Evolutionary conservation across 2,888 invertebrate species (phyloP).

Genomic region (Biston betularia): DNA sequence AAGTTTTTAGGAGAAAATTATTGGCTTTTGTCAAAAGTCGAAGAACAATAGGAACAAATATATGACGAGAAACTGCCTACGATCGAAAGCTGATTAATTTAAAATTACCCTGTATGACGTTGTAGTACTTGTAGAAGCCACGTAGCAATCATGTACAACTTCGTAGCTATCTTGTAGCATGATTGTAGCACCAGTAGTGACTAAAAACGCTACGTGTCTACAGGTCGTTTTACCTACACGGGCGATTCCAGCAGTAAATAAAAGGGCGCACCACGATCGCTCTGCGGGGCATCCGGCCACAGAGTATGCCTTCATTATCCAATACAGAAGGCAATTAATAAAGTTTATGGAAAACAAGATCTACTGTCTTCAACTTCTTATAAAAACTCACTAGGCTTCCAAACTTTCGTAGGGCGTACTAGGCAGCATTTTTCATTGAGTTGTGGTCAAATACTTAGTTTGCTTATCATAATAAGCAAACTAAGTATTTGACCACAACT

Average conservation of each 20-base stretch:
- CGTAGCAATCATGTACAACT: neutral
- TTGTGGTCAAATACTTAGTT: no score
- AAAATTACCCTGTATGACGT: neutral
- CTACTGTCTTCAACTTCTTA: no score
- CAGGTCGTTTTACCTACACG: slow-evolving; percentile 45
- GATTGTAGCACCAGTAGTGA: slow-evolving; percentile 32
- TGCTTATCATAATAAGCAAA: no score
- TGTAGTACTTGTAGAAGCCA: neutral
- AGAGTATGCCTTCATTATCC: slow-evolving; percentile 32
- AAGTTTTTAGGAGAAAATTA: no score
- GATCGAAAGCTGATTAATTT: neutral
- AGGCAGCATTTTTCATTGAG: no score
- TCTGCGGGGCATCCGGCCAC: slow-evolving; percentile 41
- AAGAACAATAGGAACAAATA: no score
- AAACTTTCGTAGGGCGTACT: no score
- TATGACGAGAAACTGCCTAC: neutral
- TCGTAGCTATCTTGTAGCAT: slow-evolving; percentile 29
- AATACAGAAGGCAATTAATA: slow-evolving; percentile 26
- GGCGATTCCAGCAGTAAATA: slow-evolving; percentile 47
- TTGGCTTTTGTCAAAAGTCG: no score
- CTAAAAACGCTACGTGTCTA: slow-evolving; percentile 47
- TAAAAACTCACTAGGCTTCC: no score
- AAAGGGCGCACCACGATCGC: slow-evolving; percentile 44
- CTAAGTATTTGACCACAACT: no score
- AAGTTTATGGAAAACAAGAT: no score